A percentile compares a stretch with the other conserved stretches of the same genome.
Evolutionary conservation across 2,888 invertebrate species (phyloP).

Genomic region (Polymixis flavicincta): DNA sequence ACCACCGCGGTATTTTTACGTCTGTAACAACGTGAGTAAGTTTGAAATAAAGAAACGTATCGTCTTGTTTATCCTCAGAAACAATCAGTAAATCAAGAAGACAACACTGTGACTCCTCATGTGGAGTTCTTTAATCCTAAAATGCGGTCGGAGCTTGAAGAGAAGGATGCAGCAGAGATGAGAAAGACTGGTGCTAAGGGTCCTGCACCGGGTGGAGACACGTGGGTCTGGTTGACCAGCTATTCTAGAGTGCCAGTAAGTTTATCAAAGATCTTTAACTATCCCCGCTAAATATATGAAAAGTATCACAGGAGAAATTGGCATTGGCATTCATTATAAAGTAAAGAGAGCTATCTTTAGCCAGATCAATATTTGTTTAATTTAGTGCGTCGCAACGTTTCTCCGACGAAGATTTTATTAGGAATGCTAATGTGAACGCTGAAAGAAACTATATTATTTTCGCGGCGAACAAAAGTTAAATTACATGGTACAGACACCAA

Average conservation of each 20-base stretch:
- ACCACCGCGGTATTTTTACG: too few relatives aligned
- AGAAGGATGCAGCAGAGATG: slow-evolving; percentile 92
- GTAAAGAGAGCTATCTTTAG: background rate
- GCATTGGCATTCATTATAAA: background rate
- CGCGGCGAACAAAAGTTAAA: background rate
- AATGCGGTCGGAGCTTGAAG: slow-evolving; percentile 91
- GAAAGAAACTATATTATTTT: background rate
- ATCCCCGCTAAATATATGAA: background rate
- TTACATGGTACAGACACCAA: background rate
- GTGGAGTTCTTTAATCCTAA: slow-evolving; percentile 95
- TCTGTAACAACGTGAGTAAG: too few relatives aligned
- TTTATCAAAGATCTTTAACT: slow-evolving; percentile 24
- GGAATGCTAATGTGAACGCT: background rate
- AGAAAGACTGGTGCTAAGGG: slow-evolving; percentile 91
- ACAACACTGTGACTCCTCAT: slow-evolving; percentile 90
- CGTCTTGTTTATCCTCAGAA: slow-evolving; percentile 73
- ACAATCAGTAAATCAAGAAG: slow-evolving; percentile 85
- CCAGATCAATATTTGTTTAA: slow-evolving; percentile 17
- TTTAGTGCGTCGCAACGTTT: background rate
- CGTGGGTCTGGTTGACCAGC: slow-evolving; percentile 96
- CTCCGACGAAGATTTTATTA: background rate
- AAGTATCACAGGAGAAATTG: background rate
- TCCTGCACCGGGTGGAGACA: slow-evolving; percentile 93
- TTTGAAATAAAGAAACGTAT: too few relatives aligned
- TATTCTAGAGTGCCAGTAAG: slow-evolving; percentile 96